Percentiles rank a stretch among this genome's conserved stretches.
phyloP scores from a whole-genome alignment of 2,113 vertebrate genomes.

The Phalacrocorax brasilianus region DNA sequence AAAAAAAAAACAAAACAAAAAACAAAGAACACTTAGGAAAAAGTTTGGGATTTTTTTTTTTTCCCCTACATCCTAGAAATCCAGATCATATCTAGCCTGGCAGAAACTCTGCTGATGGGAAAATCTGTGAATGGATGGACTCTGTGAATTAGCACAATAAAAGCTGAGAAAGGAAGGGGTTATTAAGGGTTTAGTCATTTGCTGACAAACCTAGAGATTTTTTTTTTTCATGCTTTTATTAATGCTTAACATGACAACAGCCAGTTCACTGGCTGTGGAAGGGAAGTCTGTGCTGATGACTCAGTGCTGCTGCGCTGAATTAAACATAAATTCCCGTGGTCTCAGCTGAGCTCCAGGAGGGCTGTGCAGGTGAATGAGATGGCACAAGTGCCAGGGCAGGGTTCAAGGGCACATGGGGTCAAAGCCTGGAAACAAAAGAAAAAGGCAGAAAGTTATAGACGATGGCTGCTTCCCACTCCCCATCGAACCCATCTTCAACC shows the following conservation, averaged over 20 bases:
- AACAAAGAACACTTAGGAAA: not conserved
- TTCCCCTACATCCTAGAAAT: not conserved
- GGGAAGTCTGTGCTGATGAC: not conserved
- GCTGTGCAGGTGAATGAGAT: not conserved
- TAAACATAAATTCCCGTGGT: not conserved
- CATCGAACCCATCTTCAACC: not conserved
- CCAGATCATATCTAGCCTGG: not conserved
- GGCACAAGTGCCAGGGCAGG: not conserved
- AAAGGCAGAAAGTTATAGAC: not conserved
- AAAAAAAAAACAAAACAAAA: not conserved
- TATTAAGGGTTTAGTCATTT: constrained; percentile 31
- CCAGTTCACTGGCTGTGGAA: not conserved
- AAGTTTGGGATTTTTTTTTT: not conserved
- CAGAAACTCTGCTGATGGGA: constrained; percentile 36
- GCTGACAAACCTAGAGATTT: constrained; percentile 11
- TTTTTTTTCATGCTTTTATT: not conserved
- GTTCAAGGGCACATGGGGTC: not conserved
- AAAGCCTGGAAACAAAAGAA: not conserved
- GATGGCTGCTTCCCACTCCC: not conserved
- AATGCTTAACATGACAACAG: not conserved
- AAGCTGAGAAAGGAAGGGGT: constrained; percentile 37
- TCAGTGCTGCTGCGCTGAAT: not conserved
- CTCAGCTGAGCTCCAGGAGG: not conserved
- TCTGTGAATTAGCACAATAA: constrained; percentile 16
- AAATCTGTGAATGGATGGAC: not conserved